Evolutionary conservation across 1,140 invertebrate species (phyloP), one percentile per base, ranked within the genome.

Genomic region (Drosophila ercepeae): DNA sequence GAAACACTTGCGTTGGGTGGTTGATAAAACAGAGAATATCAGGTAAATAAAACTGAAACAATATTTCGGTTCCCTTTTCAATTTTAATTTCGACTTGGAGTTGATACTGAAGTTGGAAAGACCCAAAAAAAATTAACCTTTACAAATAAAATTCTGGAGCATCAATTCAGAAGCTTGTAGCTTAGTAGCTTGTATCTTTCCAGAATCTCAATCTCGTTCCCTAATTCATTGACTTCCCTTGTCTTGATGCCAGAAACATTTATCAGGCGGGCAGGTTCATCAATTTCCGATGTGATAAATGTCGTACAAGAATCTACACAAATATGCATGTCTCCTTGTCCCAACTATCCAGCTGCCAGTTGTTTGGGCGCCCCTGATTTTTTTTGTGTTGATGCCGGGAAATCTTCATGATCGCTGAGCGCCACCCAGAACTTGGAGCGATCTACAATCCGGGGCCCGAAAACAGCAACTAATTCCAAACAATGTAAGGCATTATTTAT

Each of bases 401-500:
- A 57, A 75, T 46, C 60, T 48, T 32, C 42, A 39, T 21, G 60
- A 64, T 64, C 65, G 46, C 61, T 76, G 82, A 88, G 82, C 81
- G 81, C 81, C 82, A 84, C 81, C 81, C 81, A 77, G 81, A 84
- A 86, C 81, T 88, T 81, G 72, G 48, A 57, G 39, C 59, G 34
- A 42, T 57, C 78, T 60, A 49, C 59, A 55, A 71, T 59, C 73
- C 78, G 64, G 55, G 53, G 67, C 18, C 81, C 39, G 76, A 81
- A 81, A 74, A 59, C 81, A 88, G 81, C 81, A 65, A 88, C 81
- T 84, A 84, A 84, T 88, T 84, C 69, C 77, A 88, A 84, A 84
- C 76, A 84, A 81, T 84, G 81, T 84, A 88, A 84, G 84, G 81
- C 84, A 84, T 84, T 86, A 88, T 84, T 84, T 84, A 84, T 84